Base-by-base conservation (phyloP, 2,888 invertebrate genomes). In the Hylaea fasciaria region DNA sequence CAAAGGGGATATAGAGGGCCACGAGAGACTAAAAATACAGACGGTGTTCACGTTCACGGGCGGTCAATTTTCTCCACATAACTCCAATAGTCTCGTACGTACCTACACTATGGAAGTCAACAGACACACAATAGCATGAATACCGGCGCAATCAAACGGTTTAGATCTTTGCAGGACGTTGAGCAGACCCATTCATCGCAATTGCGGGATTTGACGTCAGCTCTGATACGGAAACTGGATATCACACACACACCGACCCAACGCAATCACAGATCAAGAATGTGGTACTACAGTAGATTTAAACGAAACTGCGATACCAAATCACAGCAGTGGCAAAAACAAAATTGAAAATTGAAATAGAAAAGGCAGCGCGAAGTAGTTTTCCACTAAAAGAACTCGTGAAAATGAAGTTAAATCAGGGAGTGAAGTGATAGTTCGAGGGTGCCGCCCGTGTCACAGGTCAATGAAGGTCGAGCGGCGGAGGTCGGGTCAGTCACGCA, bases 401-500 rank as follows among this genome's bases (percentile, higher is more conserved):
- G 65, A 70, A 61, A 75, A 68, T 72, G 61, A 80, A 82, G 78
- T 56, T 57, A 61, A 56, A 51, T 73, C 76, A 68, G 62, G 66
- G 66, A 72, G 73, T 73, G 70, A 75, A 76, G 70, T 77, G 74
- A 74, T 72, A 67, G 73, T 73, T 66, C 64, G 72, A 70, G 73
- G 80, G 79, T 75, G 71, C 78, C 70, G 77, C 76, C 77, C 76
- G 78, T 78, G 83, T 77, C 82, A 69, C 67, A 83, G 85, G 84
- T 84, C 82, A 81, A 72, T 76, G 77, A 82, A 83, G 82, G 85
- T 81, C 76, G 73, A 55, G 69, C 74, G 77, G 73, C 66, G 69
- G 70, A 74, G 77, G 80, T 77, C 70, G 69, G 76, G 71, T 64
- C 72, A 78, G 83, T 78, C 86, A 87, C 85, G 87, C 85, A 78